A percentile compares a stretch with the other conserved stretches of the same genome.
phyloP scores from a whole-genome alignment of 2,888 invertebrate genomes.

The Hemaris fuciformis region DNA sequence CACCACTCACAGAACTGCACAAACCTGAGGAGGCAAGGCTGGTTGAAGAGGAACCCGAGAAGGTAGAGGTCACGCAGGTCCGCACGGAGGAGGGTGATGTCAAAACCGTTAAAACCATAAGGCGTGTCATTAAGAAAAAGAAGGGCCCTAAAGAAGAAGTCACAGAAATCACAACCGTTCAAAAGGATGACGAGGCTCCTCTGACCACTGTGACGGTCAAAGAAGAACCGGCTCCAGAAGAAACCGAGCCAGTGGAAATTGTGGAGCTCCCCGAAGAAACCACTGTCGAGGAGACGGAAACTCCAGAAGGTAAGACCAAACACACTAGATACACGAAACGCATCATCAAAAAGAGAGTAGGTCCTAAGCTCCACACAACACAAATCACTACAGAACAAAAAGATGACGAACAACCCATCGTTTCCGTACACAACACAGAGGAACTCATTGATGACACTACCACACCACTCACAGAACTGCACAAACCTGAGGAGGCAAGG shows the following conservation, averaged over 20 bases:
- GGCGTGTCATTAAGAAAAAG: slow-evolving; percentile 37
- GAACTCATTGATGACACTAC: slow-evolving; percentile 27
- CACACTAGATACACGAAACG: slow-evolving; percentile 53
- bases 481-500: slow-evolving; percentile 14
- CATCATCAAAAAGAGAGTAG: slow-evolving; percentile 59
- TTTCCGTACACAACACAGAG: slow-evolving; percentile 52
- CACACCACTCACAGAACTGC: slow-evolving; percentile 23
- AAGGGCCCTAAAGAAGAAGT: slow-evolving; percentile 29
- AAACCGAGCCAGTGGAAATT: slow-evolving; percentile 32
- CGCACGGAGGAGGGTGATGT: slow-evolving; percentile 37
- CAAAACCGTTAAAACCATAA: slow-evolving; percentile 36
- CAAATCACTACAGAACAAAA: slow-evolving; percentile 25
- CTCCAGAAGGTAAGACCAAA: slow-evolving; percentile 41
- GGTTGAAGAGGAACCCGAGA: slow-evolving; percentile 28
- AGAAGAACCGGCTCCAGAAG: slow-evolving; percentile 29
- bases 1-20: slow-evolving; percentile 23
- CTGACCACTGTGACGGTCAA: slow-evolving; percentile 26
- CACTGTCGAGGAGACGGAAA: slow-evolving; percentile 36
- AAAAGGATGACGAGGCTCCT: slow-evolving; percentile 33
- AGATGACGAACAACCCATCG: slow-evolving; percentile 45
- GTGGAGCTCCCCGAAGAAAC: slow-evolving; percentile 51
- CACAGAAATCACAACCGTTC: no score
- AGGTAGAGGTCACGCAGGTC: slow-evolving; percentile 25
- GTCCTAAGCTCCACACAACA: slow-evolving; percentile 40
- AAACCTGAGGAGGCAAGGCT: slow-evolving; percentile 15